phyloP scores from a whole-genome alignment of 2,797 vertebrate genomes.

The Sarcophilus harrisii region DNA sequence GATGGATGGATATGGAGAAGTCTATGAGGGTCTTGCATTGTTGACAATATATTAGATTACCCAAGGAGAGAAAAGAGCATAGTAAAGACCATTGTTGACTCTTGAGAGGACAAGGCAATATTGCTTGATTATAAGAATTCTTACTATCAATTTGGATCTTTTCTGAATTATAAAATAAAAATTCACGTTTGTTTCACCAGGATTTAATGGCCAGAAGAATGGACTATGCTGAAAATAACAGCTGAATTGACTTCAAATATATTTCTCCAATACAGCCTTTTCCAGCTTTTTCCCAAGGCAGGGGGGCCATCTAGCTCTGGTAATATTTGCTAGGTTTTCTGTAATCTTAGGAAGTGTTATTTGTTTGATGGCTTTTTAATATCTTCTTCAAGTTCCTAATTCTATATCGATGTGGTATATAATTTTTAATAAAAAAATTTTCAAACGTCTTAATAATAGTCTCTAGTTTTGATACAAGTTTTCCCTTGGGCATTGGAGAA shows the following conservation, averaged over 20 bases:
- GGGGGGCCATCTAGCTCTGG: neutral
- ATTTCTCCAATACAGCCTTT: neutral
- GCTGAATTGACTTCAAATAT: neutral
- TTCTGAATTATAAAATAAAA: neutral
- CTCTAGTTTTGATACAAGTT: slow-evolving; percentile 14
- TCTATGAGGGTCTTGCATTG: neutral
- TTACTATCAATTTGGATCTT: neutral
- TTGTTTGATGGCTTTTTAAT: slow-evolving; percentile 10
- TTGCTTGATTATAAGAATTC: neutral
- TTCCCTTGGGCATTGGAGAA: neutral
- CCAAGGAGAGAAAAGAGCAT: neutral
- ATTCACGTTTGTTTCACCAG: neutral
- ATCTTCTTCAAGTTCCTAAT: slow-evolving; percentile 16
- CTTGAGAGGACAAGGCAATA: neutral
- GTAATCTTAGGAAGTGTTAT: slow-evolving; percentile 6
- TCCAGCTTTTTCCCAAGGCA: neutral
- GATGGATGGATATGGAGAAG: neutral
- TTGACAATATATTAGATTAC: neutral
- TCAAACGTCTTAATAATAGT: slow-evolving; percentile 13
- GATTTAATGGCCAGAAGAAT: neutral
- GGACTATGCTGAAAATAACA: neutral
- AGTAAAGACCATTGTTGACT: neutral
- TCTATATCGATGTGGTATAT: slow-evolving; percentile 8
- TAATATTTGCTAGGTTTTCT: neutral
- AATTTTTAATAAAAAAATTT: slow-evolving; percentile 25